A percentile compares a stretch with the other conserved stretches of the same genome.
These are phyloP conservation scores for Paelopatides confundens DNA, from an alignment of 53 echinoderm and acorn worm genomes.

Conservation along the genomic window DNA sequence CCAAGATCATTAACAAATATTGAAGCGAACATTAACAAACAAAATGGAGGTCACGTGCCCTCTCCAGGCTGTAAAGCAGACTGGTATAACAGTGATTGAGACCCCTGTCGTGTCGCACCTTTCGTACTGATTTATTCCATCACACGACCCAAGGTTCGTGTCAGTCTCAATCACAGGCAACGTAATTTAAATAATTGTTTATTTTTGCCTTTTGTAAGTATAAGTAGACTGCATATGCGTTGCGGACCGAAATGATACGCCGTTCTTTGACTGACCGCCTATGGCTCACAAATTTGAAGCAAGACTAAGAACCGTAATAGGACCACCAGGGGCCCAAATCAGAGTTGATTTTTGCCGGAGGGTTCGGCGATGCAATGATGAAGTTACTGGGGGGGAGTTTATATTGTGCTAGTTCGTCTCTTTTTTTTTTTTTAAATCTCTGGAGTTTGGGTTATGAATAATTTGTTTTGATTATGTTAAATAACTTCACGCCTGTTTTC, in stretches of 20 bases:
- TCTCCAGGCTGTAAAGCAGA: neutral
- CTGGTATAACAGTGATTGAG: neutral
- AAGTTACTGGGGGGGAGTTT: no score
- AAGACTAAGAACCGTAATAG: neutral
- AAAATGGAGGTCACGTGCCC: conserved; percentile 35
- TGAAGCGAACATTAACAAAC: neutral
- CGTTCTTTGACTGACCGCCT: conserved; percentile 20
- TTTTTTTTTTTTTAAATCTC: no score
- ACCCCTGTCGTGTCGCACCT: conserved; percentile 33
- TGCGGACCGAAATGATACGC: conserved; percentile 9
- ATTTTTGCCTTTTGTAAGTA: conserved; percentile 12
- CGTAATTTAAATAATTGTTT: conserved; percentile 4
- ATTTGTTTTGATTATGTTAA: conserved; percentile 11
- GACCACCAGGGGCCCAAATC: conserved; percentile 38
- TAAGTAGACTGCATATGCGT: neutral
- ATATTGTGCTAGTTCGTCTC: no score
- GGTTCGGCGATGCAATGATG: neutral
- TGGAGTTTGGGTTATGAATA: neutral
- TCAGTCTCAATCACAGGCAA: conserved; percentile 10
- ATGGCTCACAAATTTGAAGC: conserved; percentile 1
- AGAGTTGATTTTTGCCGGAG: conserved; percentile 22
- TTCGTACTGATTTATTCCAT: conserved; percentile 29
- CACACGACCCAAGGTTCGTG: conserved; percentile 29
- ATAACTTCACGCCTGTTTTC: conserved; percentile 33
- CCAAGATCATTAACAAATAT: conserved; percentile 24